These are phyloP conservation scores for Creontiades dilutus DNA, from an alignment of 2,888 invertebrate species.

Conservation along the genomic window DNA sequence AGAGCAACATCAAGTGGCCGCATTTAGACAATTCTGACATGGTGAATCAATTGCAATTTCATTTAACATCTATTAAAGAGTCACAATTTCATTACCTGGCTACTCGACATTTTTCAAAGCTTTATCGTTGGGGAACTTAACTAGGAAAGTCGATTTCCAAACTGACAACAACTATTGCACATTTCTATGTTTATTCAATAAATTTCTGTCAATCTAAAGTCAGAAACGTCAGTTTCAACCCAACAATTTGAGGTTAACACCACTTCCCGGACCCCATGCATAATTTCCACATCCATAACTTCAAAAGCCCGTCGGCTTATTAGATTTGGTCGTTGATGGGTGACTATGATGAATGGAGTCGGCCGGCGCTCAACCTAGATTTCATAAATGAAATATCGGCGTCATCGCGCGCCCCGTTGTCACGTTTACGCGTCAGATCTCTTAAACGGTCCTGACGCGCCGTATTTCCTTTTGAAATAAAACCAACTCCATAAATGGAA, in stretches of 20 bases:
- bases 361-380: slow-evolving; percentile 16
- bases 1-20: too few relatives aligned
- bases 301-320: slow-evolving; percentile 13
- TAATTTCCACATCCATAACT: slow-evolving; percentile 26
- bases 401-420: slow-evolving; percentile 7
- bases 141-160: too few relatives aligned
- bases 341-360: slow-evolving; percentile 47
- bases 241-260: background rate
- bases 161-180: too few relatives aligned
- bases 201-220: too few relatives aligned
- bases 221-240: too few relatives aligned
- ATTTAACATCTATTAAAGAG: too few relatives aligned
- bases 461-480: slow-evolving; percentile 20
- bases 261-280: background rate
- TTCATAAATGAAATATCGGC: slow-evolving; percentile 36
- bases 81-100: too few relatives aligned
- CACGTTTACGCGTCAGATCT: slow-evolving; percentile 7
- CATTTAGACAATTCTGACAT: too few relatives aligned
- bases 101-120: too few relatives aligned
- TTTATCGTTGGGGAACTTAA: too few relatives aligned
- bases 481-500: background rate
- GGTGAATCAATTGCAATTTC: too few relatives aligned
- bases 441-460: slow-evolving; percentile 12
- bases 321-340: slow-evolving; percentile 52
- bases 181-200: too few relatives aligned